Conservation (phyloP, 1,140 invertebrate species). For the Wasmannia auropunctata region DNA sequence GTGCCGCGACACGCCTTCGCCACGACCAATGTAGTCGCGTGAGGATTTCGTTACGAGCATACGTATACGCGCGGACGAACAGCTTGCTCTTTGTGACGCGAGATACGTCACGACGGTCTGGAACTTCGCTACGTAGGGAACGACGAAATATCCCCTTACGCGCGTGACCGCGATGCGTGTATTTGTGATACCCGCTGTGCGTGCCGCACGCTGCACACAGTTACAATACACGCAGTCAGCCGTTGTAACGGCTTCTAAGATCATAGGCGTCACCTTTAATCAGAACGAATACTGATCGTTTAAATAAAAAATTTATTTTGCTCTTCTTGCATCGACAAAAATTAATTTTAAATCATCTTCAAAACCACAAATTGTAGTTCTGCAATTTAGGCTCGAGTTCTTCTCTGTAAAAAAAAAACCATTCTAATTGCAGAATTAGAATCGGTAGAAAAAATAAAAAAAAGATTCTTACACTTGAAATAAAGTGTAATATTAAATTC, state of each 20-base stretch:
- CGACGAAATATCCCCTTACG: background rate
- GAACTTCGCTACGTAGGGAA: slow-evolving; percentile 12
- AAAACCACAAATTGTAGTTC: background rate
- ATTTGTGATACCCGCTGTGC: background rate
- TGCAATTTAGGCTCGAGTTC: background rate
- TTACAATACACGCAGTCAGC: background rate
- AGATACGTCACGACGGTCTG: slow-evolving; percentile 21
- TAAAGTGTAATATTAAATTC: background rate
- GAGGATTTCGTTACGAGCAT: background rate
- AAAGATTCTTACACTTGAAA: background rate
- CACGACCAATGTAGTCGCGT: background rate
- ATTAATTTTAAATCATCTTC: background rate
- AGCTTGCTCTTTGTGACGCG: background rate
- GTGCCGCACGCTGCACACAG: background rate
- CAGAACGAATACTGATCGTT: too few relatives aligned
- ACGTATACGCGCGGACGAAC: background rate
- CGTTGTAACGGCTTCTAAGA: background rate
- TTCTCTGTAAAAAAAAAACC: background rate
- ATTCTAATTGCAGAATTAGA: too few relatives aligned
- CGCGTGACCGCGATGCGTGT: background rate
- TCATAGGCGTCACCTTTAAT: slow-evolving; percentile 38
- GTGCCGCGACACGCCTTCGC: background rate
- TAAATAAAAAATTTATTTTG: background rate
- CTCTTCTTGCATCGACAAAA: background rate
- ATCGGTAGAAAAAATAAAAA: background rate